phyloP scores from a whole-genome alignment of 2,888 invertebrate species.

The Oxystoma pomonae region DNA sequence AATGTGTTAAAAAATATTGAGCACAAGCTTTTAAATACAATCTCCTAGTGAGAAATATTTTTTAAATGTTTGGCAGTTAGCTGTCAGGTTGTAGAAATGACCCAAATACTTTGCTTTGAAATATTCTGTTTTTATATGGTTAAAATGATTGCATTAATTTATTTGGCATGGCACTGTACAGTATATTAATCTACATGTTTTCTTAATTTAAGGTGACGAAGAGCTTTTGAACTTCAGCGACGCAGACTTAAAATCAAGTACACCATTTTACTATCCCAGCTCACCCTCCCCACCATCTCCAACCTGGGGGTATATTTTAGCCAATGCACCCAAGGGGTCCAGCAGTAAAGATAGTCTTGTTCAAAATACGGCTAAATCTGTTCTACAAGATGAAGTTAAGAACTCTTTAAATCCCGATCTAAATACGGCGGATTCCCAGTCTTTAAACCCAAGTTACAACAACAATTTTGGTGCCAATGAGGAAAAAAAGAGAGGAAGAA shows the following conservation, averaged over 20 bases:
- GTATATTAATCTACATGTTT: not conserved
- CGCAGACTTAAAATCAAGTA: slow-evolving; percentile 48
- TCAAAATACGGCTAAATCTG: slow-evolving; percentile 17
- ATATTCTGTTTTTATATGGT: too few relatives aligned
- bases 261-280: slow-evolving; percentile 28
- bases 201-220: slow-evolving; percentile 51
- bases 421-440: slow-evolving; percentile 67
- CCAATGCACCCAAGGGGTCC: slow-evolving; percentile 16
- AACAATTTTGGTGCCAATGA: slow-evolving; percentile 47
- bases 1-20: too few relatives aligned
- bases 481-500: slow-evolving; percentile 34
- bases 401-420: slow-evolving; percentile 49
- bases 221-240: slow-evolving; percentile 77
- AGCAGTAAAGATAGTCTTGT: not conserved
- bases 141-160: too few relatives aligned
- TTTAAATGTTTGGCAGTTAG: too few relatives aligned
- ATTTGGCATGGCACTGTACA: too few relatives aligned
- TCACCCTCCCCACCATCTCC: slow-evolving; percentile 46
- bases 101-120: too few relatives aligned
- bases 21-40: too few relatives aligned
- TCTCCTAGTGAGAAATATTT: too few relatives aligned
- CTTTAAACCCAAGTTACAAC: slow-evolving; percentile 59
- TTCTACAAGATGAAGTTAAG: slow-evolving; percentile 21
- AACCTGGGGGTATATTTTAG: slow-evolving; percentile 43
- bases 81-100: too few relatives aligned